A percentile compares a stretch with the other conserved stretches of the same genome.
Evolutionary conservation across 1,140 invertebrate genomes (phyloP).

Genomic region (Meteorus sp.): DNA sequence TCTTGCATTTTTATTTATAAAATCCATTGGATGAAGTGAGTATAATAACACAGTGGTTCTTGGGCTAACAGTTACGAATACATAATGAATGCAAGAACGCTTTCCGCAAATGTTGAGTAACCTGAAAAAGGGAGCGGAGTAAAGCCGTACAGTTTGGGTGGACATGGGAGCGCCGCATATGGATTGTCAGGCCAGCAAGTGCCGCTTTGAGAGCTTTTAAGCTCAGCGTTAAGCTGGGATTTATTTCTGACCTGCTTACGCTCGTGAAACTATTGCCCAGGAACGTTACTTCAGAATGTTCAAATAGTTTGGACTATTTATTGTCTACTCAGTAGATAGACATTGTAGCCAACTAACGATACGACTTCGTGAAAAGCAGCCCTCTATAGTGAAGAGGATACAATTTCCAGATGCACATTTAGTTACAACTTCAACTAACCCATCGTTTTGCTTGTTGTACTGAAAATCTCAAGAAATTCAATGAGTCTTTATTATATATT

Average conservation of each 20-base stretch:
- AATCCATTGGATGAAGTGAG: not conserved
- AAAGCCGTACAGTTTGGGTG: not conserved
- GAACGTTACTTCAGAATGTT: not conserved
- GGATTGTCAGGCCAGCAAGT: conserved; percentile 20
- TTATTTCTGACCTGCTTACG: conserved; percentile 51
- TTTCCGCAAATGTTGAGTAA: not conserved
- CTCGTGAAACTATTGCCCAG: conserved; percentile 48
- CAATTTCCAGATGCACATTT: not conserved
- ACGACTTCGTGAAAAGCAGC: not conserved
- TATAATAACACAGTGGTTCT: not conserved
- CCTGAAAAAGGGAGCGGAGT: not conserved
- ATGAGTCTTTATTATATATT: too few species aligned
- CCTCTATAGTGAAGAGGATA: not conserved
- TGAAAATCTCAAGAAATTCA: too few species aligned
- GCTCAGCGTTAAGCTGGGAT: conserved; percentile 48
- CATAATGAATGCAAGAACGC: not conserved
- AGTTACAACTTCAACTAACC: not conserved
- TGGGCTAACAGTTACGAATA: not conserved
- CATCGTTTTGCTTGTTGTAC: too few species aligned
- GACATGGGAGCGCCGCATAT: not conserved
- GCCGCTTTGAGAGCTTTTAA: conserved; percentile 51
- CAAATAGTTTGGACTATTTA: not conserved
- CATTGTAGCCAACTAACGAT: not conserved
- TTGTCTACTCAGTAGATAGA: not conserved
- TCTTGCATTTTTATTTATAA: not conserved